These are phyloP conservation scores for Rostratula benghalensis DNA, from an alignment of 2,113 vertebrate species.

Conservation along the genomic window DNA sequence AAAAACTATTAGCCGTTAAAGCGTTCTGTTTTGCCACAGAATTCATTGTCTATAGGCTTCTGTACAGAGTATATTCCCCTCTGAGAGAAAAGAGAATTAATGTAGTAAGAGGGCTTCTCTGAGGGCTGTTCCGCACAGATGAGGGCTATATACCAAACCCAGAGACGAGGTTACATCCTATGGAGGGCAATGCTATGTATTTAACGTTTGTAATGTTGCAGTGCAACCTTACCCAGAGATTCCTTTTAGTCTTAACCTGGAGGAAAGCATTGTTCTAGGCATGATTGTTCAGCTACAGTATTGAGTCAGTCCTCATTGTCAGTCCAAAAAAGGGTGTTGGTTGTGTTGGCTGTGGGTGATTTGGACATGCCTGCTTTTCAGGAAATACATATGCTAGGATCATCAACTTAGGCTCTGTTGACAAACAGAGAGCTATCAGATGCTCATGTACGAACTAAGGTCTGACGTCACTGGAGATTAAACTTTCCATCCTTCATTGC, in stretches of 20 bases:
- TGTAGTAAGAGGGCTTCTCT: background rate
- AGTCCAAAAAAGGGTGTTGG: background rate
- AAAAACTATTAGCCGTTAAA: background rate
- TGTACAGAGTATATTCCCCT: background rate
- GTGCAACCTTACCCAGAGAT: background rate
- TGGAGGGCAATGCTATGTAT: background rate
- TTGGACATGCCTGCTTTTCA: background rate
- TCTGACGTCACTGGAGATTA: background rate
- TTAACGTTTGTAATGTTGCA: accelerated
- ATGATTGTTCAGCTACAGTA: accelerated
- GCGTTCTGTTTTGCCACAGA: background rate
- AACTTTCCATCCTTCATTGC: background rate
- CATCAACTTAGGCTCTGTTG: background rate
- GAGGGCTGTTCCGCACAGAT: background rate
- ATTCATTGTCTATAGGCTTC: background rate
- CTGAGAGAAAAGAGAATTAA: background rate
- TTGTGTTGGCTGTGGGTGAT: background rate
- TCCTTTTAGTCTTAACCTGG: background rate
- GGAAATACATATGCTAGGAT: background rate
- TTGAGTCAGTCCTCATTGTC: background rate
- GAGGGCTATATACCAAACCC: accelerated
- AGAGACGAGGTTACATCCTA: background rate
- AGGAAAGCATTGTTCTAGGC: background rate
- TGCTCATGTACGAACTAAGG: background rate
- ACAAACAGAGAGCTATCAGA: background rate